Conservation (phyloP, 2,797 vertebrate genomes). For the Triplophysa yarkandensis region DNA sequence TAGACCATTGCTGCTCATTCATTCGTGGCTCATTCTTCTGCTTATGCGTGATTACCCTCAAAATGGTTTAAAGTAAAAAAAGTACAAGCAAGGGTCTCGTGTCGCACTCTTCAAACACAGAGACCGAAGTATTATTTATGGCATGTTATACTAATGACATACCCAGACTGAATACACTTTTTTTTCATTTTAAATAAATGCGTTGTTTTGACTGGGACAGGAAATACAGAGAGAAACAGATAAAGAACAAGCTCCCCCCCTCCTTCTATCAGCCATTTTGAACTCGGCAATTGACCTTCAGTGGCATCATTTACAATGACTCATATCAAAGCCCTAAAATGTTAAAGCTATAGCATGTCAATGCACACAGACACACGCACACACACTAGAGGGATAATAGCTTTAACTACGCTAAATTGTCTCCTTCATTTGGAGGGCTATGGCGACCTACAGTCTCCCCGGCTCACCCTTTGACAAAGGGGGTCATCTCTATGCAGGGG, state of each 20-base stretch:
- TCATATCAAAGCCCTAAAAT: conserved; percentile 77
- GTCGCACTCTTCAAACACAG: conserved; percentile 31
- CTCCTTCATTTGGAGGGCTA: conserved; percentile 80
- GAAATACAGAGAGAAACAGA: conserved; percentile 59
- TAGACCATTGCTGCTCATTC: conserved; percentile 80
- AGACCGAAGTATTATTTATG: conserved; percentile 50
- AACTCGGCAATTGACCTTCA: conserved; percentile 82
- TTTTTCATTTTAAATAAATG: conserved; percentile 47
- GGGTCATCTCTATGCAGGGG: conserved; percentile 75
- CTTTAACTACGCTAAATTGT: conserved; percentile 83
- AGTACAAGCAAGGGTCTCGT: conserved; percentile 40
- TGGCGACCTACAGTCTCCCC: conserved; percentile 73
- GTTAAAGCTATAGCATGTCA: conserved; percentile 71
- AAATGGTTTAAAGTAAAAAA: conserved; percentile 77
- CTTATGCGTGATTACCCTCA: conserved; percentile 78
- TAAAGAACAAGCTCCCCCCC: conserved; percentile 70
- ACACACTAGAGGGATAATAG: conserved; percentile 75
- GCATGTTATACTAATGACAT: conserved; percentile 53
- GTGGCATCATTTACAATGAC: conserved; percentile 82
- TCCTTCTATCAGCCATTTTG: conserved; percentile 77
- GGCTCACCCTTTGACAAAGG: conserved; percentile 81
- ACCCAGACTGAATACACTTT: conserved; percentile 38
- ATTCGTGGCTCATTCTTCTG: conserved; percentile 75
- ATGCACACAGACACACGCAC: conserved; percentile 55
- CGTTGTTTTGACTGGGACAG: conserved; percentile 17